phyloP scores from a whole-genome alignment of 2,888 invertebrate species.

The Synanthedon andrenaeformis region DNA sequence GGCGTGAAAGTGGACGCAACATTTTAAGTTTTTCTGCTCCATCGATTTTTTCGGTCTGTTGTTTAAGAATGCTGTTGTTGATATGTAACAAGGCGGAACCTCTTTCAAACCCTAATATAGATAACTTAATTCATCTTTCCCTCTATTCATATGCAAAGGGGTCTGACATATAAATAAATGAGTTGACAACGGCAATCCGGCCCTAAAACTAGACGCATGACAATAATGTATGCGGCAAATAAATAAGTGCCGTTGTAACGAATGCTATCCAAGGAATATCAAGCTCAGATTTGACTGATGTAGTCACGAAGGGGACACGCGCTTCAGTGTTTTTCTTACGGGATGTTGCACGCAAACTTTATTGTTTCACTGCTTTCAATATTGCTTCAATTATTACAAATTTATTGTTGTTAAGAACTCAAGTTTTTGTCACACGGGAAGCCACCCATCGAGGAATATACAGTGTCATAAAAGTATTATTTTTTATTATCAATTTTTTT shows the following conservation, averaged over 20 bases:
- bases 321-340: conserved; percentile 47
- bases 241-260: conserved; percentile 39
- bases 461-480: too few species aligned
- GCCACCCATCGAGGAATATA: too few species aligned
- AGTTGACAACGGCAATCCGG: neutral
- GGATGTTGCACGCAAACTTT: too few species aligned
- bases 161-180: neutral
- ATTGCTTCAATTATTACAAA: too few species aligned
- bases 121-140: neutral
- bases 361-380: too few species aligned
- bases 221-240: conserved; percentile 26
- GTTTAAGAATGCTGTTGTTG: too few species aligned
- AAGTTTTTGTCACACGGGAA: too few species aligned
- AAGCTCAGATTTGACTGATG: conserved; percentile 58
- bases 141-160: neutral
- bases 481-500: too few species aligned
- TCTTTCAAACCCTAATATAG: neutral
- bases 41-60: too few species aligned
- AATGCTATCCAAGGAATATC: conserved; percentile 50
- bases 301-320: conserved; percentile 49
- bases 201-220: neutral
- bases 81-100: neutral
- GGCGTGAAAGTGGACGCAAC: too few species aligned
- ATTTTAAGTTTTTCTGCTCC: too few species aligned
- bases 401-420: too few species aligned